Percentiles rank a stretch among this genome's conserved stretches.
phyloP scores from a whole-genome alignment of 2,797 vertebrate species.

The Sebastiscus albofasciatus region DNA sequence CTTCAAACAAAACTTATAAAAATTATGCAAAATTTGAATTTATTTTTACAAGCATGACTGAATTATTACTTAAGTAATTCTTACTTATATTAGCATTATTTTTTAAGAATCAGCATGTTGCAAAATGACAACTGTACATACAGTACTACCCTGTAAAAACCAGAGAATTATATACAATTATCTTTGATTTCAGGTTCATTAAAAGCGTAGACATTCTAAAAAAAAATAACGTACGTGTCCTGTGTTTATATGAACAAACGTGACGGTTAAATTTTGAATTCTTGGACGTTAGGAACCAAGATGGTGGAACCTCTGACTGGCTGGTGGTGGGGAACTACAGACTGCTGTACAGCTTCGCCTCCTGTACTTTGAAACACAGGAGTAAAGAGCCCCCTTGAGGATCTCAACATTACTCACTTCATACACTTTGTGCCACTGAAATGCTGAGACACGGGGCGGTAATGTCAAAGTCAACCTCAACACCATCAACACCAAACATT shows the following conservation, averaged over 20 bases:
- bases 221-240: not conserved
- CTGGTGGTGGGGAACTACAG: constrained; percentile 25
- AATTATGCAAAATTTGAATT: not conserved
- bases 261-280: constrained; percentile 50
- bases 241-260: not conserved
- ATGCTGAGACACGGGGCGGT: not conserved
- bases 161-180: too few species aligned
- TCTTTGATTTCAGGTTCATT: not conserved
- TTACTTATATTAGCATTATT: not conserved
- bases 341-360: constrained; percentile 40
- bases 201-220: accelerated
- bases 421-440: not conserved
- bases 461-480: not conserved
- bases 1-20: too few species aligned
- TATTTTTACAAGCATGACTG: not conserved
- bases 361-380: constrained; percentile 50
- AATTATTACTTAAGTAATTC: not conserved
- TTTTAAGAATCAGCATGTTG: not conserved
- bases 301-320: constrained; percentile 74
- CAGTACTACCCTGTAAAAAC: not conserved
- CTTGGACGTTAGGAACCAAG: constrained; percentile 74
- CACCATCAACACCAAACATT: not conserved
- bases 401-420: constrained; percentile 38
- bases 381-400: constrained; percentile 81
- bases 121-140: not conserved